These are phyloP conservation scores for Numenius arquata DNA, from an alignment of 2,113 vertebrate species.

Conservation along the genomic window DNA sequence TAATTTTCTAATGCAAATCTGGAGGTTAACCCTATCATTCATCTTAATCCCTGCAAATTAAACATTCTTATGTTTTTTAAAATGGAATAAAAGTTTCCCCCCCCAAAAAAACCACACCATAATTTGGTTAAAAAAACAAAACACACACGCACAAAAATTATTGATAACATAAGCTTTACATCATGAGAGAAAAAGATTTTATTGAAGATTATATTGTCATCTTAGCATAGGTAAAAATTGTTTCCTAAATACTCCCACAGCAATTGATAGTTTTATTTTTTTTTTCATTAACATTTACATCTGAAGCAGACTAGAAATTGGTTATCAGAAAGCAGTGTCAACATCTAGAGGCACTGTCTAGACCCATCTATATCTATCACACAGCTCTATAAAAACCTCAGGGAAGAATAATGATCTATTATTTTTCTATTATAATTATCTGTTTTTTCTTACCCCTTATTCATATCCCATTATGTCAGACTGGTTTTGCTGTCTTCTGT, in stretches of 20 bases:
- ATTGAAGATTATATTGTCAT: neutral
- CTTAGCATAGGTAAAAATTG: neutral
- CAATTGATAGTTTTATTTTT: neutral
- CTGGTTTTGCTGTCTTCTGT: neutral
- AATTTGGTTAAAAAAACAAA: neutral
- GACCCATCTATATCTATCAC: neutral
- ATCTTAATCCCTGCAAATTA: neutral
- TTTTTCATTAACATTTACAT: neutral
- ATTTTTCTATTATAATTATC: neutral
- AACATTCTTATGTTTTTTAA: neutral
- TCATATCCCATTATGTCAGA: neutral
- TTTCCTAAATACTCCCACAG: neutral
- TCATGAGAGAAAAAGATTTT: neutral
- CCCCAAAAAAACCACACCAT: neutral
- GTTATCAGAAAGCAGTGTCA: neutral
- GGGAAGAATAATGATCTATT: neutral
- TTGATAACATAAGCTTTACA: neutral
- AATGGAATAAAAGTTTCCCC: neutral
- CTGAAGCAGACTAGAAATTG: neutral
- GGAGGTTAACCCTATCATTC: conserved; percentile 3
- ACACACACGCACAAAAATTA: neutral
- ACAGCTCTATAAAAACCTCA: neutral
- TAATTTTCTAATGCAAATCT: conserved; percentile 28
- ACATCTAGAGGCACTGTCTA: neutral
- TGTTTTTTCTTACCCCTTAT: neutral